Evolutionary conservation across 2,113 vertebrate genomes (phyloP).

Genomic region (Neomonachus schauinslandi): DNA sequence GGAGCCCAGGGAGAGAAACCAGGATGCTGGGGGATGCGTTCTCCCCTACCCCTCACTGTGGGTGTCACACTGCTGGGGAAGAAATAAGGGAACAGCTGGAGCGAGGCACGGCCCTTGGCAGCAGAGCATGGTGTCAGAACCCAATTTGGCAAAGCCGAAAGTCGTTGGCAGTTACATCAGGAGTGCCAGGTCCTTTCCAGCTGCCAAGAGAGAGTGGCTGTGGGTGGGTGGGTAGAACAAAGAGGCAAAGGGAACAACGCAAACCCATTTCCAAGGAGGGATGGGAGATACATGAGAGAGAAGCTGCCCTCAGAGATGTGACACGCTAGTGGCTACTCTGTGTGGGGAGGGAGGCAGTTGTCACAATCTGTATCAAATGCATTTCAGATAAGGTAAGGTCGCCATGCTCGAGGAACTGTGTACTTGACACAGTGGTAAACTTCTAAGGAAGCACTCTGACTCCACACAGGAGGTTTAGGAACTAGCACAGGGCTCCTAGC

Average conservation of each 20-base stretch:
- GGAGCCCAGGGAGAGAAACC: background rate
- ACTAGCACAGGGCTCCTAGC: background rate
- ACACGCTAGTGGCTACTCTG: background rate
- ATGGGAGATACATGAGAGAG: background rate
- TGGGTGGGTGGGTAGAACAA: background rate
- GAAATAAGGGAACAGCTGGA: slow-evolving; percentile 62
- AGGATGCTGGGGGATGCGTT: background rate
- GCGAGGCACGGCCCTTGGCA: slow-evolving; percentile 22
- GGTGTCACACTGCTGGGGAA: background rate
- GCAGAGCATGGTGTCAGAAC: slow-evolving; percentile 42
- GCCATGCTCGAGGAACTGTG: background rate
- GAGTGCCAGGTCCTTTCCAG: slow-evolving; percentile 13
- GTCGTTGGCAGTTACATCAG: background rate
- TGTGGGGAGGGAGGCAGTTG: background rate
- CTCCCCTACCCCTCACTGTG: background rate
- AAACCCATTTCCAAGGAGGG: background rate
- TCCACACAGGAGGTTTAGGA: background rate
- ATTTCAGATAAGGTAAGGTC: background rate
- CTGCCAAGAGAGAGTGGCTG: slow-evolving; percentile 36
- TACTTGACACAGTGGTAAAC: background rate
- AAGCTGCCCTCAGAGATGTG: background rate
- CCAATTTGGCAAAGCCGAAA: background rate
- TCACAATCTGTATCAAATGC: background rate
- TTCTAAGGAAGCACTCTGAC: background rate
- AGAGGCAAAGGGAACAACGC: background rate